Base-by-base conservation (phyloP, 2,888 invertebrate genomes). In the Lissocephala sabroskyi region DNA sequence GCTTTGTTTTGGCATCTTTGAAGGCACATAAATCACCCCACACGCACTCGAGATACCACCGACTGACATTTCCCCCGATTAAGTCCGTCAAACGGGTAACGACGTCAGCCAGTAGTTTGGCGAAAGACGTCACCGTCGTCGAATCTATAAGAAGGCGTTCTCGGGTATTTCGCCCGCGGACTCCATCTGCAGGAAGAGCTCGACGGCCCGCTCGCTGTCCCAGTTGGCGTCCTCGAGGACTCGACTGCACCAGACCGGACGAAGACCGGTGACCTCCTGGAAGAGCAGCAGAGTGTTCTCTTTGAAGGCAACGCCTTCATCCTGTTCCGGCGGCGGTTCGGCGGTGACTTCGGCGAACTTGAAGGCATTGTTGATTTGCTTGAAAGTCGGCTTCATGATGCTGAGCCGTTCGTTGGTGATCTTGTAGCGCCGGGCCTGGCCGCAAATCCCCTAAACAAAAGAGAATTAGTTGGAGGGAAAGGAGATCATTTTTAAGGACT, bases 351-450 rank as follows among this genome's bases (percentile, higher is more conserved):
- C 14, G 6, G 45, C 4, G 41, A 75, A 75, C 46, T 78, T 80
- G 13, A 81, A 81, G 3, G 78, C 66, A 29, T 56, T 62, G 23
- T 52, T 71, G 17, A 52, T 49, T 57, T 79, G 77, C 16, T 39
- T 59, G 5, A 49, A 39, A 2, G 79, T 64, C 2, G 82, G 82
- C 52, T 67, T 80, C 43, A 59, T 62, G 1, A 82, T 65, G 29
- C 63, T 76, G 0, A 81, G 58, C 5, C 68, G 68, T 32, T 82
- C 83, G 13, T 83, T 82, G 7, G 68, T 57, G 35, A 82, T 81
- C 52, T 65, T 63, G 48, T 79, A 61, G 9, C 63, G 61, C 2
- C 40, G 47, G 1, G 56, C 65, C 1, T 32, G 11, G 10, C 52
- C 56, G 2, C 80, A 55, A 10, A 70, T 29, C 5, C 82, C 82